These are phyloP conservation scores for Cisticola juncidis DNA, from an alignment of 2,113 vertebrate genomes.

Conservation along the genomic window DNA sequence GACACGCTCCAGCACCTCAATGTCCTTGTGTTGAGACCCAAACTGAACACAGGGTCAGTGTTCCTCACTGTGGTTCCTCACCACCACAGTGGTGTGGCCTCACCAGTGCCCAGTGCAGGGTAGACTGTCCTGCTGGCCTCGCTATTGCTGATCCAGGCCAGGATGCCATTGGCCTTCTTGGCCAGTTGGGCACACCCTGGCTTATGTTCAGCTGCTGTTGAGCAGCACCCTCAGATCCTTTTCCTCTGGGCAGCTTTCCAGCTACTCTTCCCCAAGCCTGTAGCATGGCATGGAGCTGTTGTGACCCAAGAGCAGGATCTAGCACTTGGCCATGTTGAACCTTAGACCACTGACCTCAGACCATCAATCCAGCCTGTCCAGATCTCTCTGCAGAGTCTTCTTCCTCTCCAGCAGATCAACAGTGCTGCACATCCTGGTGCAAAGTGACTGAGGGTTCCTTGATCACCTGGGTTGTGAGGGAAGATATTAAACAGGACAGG, in stretches of 20 bases:
- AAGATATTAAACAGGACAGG: neutral
- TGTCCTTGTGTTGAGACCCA: neutral
- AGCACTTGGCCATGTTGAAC: neutral
- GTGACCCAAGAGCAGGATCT: neutral
- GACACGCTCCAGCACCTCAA: accelerated
- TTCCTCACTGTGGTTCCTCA: too few species aligned
- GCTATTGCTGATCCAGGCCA: neutral
- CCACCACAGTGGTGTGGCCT: too few species aligned
- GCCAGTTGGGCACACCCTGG: neutral
- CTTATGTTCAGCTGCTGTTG: accelerated
- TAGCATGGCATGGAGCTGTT: neutral
- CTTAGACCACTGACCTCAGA: neutral
- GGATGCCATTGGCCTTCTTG: neutral
- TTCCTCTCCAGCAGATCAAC: neutral
- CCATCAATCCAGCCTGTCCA: neutral
- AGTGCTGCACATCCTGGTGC: neutral
- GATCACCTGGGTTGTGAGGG: neutral
- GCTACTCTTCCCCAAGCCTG: neutral
- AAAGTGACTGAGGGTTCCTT: neutral
- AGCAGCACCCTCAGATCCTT: neutral
- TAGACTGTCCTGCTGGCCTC: neutral
- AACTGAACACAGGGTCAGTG: too few species aligned
- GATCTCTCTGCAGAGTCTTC: neutral
- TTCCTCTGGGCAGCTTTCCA: neutral
- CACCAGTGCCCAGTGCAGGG: neutral